Evolutionary conservation across 1,140 invertebrate genomes (phyloP).

Genomic region (Teleopsis dalmanni): DNA sequence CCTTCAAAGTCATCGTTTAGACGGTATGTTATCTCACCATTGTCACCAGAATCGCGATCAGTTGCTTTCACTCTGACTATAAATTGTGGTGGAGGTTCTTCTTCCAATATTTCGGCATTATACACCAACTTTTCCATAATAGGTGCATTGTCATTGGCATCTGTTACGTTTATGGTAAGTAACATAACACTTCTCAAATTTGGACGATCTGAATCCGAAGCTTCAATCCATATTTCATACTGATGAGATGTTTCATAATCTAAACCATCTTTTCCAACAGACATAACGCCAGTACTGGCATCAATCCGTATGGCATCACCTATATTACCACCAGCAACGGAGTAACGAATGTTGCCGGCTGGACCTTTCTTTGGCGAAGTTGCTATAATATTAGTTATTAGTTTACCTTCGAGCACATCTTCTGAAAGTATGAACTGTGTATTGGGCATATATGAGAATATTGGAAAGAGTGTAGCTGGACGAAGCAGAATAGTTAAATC

Average conservation of each 20-base stretch:
- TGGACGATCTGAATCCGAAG: conserved; percentile 74
- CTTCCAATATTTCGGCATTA: conserved; percentile 76
- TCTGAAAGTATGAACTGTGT: conserved; percentile 71
- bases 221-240: conserved; percentile 91
- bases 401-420: conserved; percentile 63
- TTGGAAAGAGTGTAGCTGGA: conserved; percentile 66
- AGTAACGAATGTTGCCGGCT: conserved; percentile 62
- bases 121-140: conserved; percentile 73
- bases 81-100: conserved; percentile 75
- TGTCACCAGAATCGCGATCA: conserved; percentile 80
- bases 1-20: conserved; percentile 67
- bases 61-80: conserved; percentile 72
- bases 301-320: conserved; percentile 78
- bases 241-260: conserved; percentile 80
- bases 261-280: conserved; percentile 66
- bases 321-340: conserved; percentile 85
- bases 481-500: conserved; percentile 64
- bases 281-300: conserved; percentile 67
- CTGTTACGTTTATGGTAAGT: conserved; percentile 77
- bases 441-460: conserved; percentile 58
- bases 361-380: conserved; percentile 65
- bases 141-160: conserved; percentile 87
- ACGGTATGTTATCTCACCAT: conserved; percentile 75
- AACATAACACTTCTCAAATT: conserved; percentile 67
- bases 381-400: conserved; percentile 63